Percentiles rank a stretch among this genome's conserved stretches.
Conservation (phyloP, 2,797 vertebrate genomes). For the Acipenser oxyrinchus region DNA sequence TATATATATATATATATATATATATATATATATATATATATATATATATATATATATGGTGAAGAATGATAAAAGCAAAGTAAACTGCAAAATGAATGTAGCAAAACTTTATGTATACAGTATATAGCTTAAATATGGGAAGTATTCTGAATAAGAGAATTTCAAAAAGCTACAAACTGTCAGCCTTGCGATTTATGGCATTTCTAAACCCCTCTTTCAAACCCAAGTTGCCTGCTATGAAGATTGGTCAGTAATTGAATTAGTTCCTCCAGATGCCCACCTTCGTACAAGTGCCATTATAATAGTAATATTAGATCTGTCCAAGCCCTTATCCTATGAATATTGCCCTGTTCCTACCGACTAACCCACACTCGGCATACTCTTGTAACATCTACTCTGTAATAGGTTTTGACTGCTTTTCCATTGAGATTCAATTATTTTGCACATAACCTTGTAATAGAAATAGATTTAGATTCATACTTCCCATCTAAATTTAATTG, state of each 20-base stretch:
- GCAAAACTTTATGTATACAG: no score
- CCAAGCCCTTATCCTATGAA: conserved; percentile 19
- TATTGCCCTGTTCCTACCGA: conserved; percentile 18
- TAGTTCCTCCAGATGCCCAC: conserved; percentile 23
- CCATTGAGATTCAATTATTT: conserved; percentile 10
- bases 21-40: no score
- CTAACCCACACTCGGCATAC: conserved; percentile 5
- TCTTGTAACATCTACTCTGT: conserved; percentile 25
- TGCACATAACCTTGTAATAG: conserved; percentile 1
- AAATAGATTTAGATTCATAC: conserved; percentile 1
- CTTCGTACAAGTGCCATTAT: conserved; percentile 20
- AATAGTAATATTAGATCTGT: conserved; percentile 23
- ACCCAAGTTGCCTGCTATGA: no score
- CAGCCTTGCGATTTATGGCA: no score
- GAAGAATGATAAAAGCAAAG: no score
- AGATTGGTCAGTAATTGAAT: conserved; percentile 27
- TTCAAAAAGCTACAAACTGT: no score
- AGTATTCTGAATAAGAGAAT: no score
- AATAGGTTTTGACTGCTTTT: conserved; percentile 24
- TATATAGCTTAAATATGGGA: no score
- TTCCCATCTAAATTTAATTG: neutral
- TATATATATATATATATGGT: no score
- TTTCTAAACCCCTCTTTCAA: no score
- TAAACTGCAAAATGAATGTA: no score
- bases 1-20: no score